phyloP scores from a whole-genome alignment of 2,113 vertebrate genomes.

The Dissostichus mawsoni region DNA sequence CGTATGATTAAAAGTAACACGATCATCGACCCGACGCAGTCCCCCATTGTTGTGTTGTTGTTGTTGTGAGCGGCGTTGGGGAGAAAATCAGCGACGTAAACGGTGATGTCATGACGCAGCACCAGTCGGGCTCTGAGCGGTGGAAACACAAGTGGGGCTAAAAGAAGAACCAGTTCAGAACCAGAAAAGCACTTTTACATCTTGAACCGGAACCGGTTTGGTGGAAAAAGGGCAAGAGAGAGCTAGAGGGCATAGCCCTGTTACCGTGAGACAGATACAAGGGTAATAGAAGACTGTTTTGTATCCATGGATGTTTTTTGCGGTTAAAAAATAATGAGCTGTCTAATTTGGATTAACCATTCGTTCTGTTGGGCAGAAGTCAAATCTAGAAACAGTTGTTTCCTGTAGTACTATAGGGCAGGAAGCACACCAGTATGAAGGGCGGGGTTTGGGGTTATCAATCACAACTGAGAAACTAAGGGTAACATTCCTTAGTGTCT shows the following conservation, averaged over 20 bases:
- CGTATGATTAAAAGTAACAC: too few relatives aligned
- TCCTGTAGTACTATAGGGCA: conserved; percentile 70
- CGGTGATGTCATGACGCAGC: too few relatives aligned
- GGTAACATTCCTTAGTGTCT: conserved; percentile 90
- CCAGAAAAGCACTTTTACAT: too few relatives aligned
- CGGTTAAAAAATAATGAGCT: background rate
- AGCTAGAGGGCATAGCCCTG: background rate
- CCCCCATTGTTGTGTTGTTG: too few relatives aligned
- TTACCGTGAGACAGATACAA: background rate
- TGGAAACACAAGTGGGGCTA: too few relatives aligned
- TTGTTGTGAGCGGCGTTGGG: too few relatives aligned
- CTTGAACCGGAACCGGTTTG: too few relatives aligned
- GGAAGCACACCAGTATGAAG: conserved; percentile 86
- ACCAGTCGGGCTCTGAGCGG: too few relatives aligned
- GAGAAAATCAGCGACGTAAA: too few relatives aligned
- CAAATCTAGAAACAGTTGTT: conserved; percentile 82
- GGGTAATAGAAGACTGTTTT: background rate
- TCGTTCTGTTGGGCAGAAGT: conserved; percentile 88
- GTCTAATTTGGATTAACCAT: conserved; percentile 89
- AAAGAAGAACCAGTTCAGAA: too few relatives aligned
- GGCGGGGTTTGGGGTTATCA: conserved; percentile 79
- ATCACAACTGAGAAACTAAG: conserved; percentile 88
- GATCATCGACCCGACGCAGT: too few relatives aligned
- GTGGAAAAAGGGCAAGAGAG: background rate
- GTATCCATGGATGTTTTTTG: background rate